A percentile compares a stretch with the other conserved stretches of the same genome.
phyloP scores from a whole-genome alignment of 2,113 vertebrate genomes.

The Zootoca vivipara region DNA sequence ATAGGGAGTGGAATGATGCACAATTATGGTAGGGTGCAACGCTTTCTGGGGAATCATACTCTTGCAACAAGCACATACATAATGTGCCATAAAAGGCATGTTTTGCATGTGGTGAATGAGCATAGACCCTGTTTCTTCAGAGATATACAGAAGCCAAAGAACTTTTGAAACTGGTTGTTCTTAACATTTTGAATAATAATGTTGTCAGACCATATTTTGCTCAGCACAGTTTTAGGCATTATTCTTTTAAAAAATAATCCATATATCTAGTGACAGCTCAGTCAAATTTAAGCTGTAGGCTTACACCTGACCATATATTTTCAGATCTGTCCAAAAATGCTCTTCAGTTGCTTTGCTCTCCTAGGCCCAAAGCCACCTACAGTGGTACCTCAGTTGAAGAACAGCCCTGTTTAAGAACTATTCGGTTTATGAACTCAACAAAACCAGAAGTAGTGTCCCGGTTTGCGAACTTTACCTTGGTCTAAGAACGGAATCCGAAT shows the following conservation, averaged over 20 bases:
- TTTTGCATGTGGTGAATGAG: neutral
- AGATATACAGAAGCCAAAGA: neutral
- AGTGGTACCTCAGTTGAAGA: no score
- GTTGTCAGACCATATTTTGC: neutral
- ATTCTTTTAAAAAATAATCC: neutral
- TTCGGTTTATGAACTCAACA: no score
- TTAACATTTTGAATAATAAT: neutral
- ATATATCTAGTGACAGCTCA: neutral
- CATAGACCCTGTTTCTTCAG: neutral
- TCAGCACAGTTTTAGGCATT: neutral
- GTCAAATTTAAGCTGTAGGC: neutral
- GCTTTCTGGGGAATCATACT: neutral
- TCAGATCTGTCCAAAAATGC: neutral
- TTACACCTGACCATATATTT: neutral
- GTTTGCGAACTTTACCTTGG: no score
- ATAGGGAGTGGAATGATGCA: no score
- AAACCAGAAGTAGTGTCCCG: no score
- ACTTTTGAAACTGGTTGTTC: neutral
- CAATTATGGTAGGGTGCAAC: neutral
- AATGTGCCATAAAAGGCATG: neutral
- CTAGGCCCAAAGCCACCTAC: no score
- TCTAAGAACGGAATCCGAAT: no score
- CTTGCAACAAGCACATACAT: neutral
- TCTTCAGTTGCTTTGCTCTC: neutral
- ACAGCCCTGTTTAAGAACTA: no score